phyloP scores from a whole-genome alignment of 2,113 vertebrate genomes.

The Cervus canadensis region DNA sequence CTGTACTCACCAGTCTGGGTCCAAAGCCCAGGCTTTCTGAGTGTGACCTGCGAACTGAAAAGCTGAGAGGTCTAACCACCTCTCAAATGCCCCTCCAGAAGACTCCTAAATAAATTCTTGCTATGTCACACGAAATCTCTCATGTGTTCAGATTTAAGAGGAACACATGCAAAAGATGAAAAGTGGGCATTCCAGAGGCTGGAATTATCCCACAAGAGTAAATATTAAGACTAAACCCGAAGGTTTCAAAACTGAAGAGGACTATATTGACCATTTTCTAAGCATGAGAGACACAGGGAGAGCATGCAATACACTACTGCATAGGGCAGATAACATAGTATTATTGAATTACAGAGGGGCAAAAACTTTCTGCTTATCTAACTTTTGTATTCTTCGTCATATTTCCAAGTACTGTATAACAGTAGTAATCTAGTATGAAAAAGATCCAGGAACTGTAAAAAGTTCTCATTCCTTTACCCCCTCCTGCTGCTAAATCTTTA shows the following conservation, averaged over 20 bases:
- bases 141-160: not conserved
- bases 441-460: slow-evolving; percentile 16
- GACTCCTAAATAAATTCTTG: not conserved
- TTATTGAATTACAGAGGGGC: not conserved
- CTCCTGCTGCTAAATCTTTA: slow-evolving; percentile 68
- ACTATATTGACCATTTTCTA: not conserved
- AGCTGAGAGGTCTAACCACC: not conserved
- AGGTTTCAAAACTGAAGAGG: not conserved
- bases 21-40: not conserved
- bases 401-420: slow-evolving; percentile 37
- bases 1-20: not conserved
- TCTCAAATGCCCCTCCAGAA: not conserved
- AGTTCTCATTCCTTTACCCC: slow-evolving; percentile 27
- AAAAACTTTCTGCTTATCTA: not conserved
- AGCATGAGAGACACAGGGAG: not conserved
- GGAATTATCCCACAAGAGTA: not conserved
- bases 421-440: not conserved
- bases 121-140: not conserved
- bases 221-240: not conserved
- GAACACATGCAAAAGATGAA: not conserved
- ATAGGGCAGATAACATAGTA: not conserved
- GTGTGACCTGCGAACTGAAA: not conserved
- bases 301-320: not conserved
- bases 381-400: not conserved
- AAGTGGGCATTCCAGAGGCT: not conserved